Evolutionary conservation across 2,888 invertebrate genomes (phyloP), one percentile per base, ranked within the genome.

Genomic region (Mongoloraphidia duomilia): DNA sequence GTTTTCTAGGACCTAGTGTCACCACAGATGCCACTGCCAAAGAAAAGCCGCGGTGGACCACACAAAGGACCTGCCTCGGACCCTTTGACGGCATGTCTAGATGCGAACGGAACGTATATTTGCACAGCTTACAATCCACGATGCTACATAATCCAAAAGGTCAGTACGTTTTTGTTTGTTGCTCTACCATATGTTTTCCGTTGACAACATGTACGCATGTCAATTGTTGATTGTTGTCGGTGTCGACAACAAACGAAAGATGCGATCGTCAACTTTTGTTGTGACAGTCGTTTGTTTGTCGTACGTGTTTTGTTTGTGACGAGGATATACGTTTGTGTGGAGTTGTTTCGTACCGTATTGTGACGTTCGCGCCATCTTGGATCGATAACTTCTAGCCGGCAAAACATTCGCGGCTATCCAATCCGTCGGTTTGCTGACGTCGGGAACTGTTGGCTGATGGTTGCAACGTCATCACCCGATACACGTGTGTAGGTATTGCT

Each of bases 101-200:
- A 75, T 60, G 71, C 72, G 50, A 70, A 74, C 61, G 71, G 73
- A 49, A 74, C 75, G 39, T 79, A 77, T 63, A 72, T 79, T 57
- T 79, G 78, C 61, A 76, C 77, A 41, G 73, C 78, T 44, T 75
- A 74, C 62, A 75, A 75, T 59, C 77, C 78, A 34, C 67, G 78
- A 51, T 79, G 77, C 65, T 79, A 73, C 65, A 75, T 79, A 59
- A 77, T 79, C 49, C 77, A 79, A 60, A 79, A 79, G 76, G 79
- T 79, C 65, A 64, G 66, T 36, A 36, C 34, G 41, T 40, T 13
- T 40, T 40, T 40, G 17, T 40, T 40, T 40, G 6, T 40, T 17
- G 14, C 17, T 34, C 10, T 44, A 44, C 44, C 44, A 44, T 26
- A 44, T 44, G 44, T 44, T 44, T 17, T 33, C 43, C 17, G 40